phyloP scores from a whole-genome alignment of 1,140 invertebrate species.

The Drosophila nigrodunni region DNA sequence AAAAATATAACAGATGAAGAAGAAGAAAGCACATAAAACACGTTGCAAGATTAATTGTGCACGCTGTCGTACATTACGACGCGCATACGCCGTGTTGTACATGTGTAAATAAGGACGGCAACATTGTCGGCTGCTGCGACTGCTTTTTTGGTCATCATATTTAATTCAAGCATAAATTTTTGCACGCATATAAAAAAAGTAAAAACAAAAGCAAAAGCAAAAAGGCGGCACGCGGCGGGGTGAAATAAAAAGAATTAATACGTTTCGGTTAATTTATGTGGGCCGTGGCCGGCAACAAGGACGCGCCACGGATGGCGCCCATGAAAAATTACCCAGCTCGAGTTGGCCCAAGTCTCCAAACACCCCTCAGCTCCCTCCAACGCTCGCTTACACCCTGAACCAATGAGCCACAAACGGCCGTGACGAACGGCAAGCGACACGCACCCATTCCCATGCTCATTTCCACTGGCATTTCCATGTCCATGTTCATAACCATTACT shows the following conservation, averaged over 20 bases:
- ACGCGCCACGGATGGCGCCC: constrained; percentile 35
- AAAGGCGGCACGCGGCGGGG: constrained; percentile 13
- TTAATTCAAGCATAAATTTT: constrained; percentile 83
- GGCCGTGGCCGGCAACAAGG: constrained; percentile 26
- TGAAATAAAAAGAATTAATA: constrained; percentile 77
- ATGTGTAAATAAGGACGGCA: constrained; percentile 72
- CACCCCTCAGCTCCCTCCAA: neutral
- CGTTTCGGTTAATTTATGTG: constrained; percentile 82
- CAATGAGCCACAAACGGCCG: constrained; percentile 80
- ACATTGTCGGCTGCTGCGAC: constrained; percentile 55
- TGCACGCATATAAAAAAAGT: constrained; percentile 75
- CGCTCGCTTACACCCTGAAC: constrained; percentile 22
- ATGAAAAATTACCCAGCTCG: constrained; percentile 72
- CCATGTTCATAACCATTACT: constrained; percentile 42
- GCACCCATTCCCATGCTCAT: constrained; percentile 25
- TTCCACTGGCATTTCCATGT: constrained; percentile 9
- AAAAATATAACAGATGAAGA: neutral
- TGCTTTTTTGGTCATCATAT: constrained; percentile 82
- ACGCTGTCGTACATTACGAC: constrained; percentile 76
- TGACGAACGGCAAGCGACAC: constrained; percentile 61
- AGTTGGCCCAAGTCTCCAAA: constrained; percentile 11
- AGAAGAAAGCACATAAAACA: constrained; percentile 63
- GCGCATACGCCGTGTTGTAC: constrained; percentile 78
- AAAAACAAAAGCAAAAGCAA: constrained; percentile 21
- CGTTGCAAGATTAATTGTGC: constrained; percentile 80